phyloP scores from a whole-genome alignment of 2,113 vertebrate genomes.

The Mobula hypostoma region DNA sequence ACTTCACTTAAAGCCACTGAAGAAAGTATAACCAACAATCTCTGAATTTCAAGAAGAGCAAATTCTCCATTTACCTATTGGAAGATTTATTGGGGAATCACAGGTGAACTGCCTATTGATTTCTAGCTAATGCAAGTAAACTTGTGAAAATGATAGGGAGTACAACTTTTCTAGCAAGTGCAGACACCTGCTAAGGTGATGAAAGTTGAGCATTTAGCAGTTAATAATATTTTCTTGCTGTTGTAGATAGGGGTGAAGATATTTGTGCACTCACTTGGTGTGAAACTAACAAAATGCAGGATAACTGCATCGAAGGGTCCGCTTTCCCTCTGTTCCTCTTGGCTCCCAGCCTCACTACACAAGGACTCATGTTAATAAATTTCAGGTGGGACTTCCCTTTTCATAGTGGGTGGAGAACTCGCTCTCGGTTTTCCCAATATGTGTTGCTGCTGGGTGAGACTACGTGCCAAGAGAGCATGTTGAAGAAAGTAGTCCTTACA shows the following conservation, averaged over 20 bases:
- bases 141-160: background rate
- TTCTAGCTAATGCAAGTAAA: background rate
- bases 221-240: background rate
- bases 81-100: background rate
- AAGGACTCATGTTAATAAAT: background rate
- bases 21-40: background rate
- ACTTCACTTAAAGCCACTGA: background rate
- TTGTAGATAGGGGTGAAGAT: constrained; percentile 12
- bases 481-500: background rate
- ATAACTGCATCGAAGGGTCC: background rate
- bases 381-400: background rate
- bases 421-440: background rate
- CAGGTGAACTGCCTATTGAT: background rate
- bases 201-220: background rate
- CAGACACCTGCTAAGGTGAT: background rate
- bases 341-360: background rate
- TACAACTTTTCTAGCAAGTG: background rate
- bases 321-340: background rate
- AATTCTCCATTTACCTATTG: background rate
- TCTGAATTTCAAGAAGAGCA: too few relatives aligned
- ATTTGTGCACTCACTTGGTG: background rate
- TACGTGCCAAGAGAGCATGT: background rate
- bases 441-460: background rate
- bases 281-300: constrained; percentile 2
- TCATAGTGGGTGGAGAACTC: background rate